Evolutionary conservation across 2,888 invertebrate species (phyloP).

Genomic region (Cryptops parisi): DNA sequence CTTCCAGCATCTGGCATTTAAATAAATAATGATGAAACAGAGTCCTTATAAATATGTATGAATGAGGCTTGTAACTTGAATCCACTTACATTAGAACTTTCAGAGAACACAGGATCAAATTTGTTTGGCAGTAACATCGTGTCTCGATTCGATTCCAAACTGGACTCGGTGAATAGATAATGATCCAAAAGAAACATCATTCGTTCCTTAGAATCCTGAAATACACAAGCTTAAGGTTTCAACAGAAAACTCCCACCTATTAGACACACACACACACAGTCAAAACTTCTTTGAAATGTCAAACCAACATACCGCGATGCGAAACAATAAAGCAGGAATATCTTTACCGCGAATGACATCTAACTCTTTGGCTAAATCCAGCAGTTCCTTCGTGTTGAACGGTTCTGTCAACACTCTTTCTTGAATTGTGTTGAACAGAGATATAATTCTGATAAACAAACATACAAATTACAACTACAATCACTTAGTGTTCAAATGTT

Average conservation of each 20-base stretch:
- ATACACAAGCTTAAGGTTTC: slow-evolving; percentile 2
- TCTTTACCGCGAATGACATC: slow-evolving; percentile 22
- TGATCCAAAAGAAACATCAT: slow-evolving; percentile 48
- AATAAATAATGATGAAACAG: neutral
- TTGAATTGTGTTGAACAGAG: neutral
- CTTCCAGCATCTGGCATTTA: slow-evolving; percentile 48
- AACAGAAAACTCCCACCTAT: too few species aligned
- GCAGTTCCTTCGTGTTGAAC: slow-evolving; percentile 48
- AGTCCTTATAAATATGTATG: neutral
- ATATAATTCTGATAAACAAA: slow-evolving; percentile 36
- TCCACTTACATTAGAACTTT: slow-evolving; percentile 43
- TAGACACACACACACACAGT: too few species aligned
- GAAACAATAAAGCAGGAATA: neutral
- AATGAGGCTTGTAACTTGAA: neutral
- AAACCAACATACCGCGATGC: too few species aligned
- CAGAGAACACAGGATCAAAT: slow-evolving; percentile 66
- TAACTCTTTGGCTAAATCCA: neutral
- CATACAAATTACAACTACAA: slow-evolving; percentile 44
- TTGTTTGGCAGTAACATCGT: slow-evolving; percentile 70
- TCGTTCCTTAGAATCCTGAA: slow-evolving; percentile 10
- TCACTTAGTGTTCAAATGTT: slow-evolving; percentile 52
- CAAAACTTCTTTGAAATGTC: too few species aligned
- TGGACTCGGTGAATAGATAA: slow-evolving; percentile 54
- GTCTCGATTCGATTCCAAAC: slow-evolving; percentile 61
- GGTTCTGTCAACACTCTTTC: slow-evolving; percentile 44